Evolutionary conservation across 1,140 invertebrate genomes (phyloP), one percentile per base, ranked within the genome.

Genomic region (Leguminivora glycinivorella): DNA sequence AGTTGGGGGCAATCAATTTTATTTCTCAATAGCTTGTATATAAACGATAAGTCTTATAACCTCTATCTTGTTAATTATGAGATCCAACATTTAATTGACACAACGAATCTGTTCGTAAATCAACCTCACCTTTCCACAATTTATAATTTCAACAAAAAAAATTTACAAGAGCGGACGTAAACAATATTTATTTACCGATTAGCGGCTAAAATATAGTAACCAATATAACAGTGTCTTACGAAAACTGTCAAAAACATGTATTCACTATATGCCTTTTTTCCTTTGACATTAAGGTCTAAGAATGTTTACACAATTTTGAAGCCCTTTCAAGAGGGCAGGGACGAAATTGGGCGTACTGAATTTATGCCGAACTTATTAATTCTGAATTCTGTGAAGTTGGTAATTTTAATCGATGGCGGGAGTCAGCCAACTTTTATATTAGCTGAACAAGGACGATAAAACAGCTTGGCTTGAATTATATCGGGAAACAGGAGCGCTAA

Each of bases 331-430:
- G 26, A 63, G 29, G 58, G 58, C 58, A 9, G 17, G n/a, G 26
- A 7, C 14, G 0, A 63, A 29, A 56, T 52, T 69, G 58, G 26
- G 25, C 58, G 58, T 4, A 29, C 10, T 29, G n/a, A 63, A 63
- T 77, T 76, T 74, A 73, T 75, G 56, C 71, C 68, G 34, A 78
- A 81, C 76, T 81, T 79, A 79, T 81, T 81, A 76, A 76, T 73
- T 68, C 75, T 67, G 73, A 79, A 77, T 75, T 75, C 71, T 67
- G 60, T 75, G 58, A 76, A 83, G 69, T 83, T 83, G 73, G 73
- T 73, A 79, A 78, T 83, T 76, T 79, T 81, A 81, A 83, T 83
- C 79, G 81, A 81, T 81, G 74, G 70, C 68, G 56, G 43, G 67
- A 67, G 56, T 69, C 56, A 52, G 31, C 70, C 68, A 78, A 79